Base-by-base conservation (phyloP, 2,888 invertebrate species). In the Cerceris rybyensis region DNA sequence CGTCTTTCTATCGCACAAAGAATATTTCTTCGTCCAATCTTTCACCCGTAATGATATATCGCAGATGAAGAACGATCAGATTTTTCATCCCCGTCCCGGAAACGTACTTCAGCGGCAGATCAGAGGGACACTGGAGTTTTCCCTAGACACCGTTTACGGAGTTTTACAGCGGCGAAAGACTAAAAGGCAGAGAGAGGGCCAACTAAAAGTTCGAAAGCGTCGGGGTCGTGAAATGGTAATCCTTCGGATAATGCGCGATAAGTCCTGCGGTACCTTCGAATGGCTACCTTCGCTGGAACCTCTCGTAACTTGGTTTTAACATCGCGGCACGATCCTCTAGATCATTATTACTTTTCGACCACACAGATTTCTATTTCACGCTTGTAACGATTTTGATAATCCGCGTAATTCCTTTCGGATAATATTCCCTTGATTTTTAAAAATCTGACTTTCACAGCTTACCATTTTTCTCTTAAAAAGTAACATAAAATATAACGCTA, bases 171-270 rank as follows among this genome's bases (percentile, higher is more conserved):
- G 17, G 71, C 68, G 42, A 43, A 74, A 66, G 72, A 63, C 66
- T 67, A 59, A 64, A 69, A 60, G 74, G 55, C 67, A 46, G 28
- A n/a, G 60, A 72, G 70, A 68, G 65, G 52, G 61, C 70, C 60
- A 59, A 70, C 72, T 78, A 75, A 84, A 83, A 84, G 84, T 85
- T 85, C 43, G 58, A 82, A 61, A 72, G 54, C 75, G 64, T 39
- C 64, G 69, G 67, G 71, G 79, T 83, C 83, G 80, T 74, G 81
- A 74, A 71, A 69, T 84, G 78, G 88, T 89, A 89, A 90, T 90
- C 89, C 87, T 64, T 71, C 75, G 84, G 80, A 86, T 90, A 90
- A 90, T 87, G 87, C 86, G 83, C 89, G 87, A 89, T 90, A 90
- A 90, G 88, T 90, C 86, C 72, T 39, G 69, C 28, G 67, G 60